phyloP scores from a whole-genome alignment of 37 sponge, comb jelly and placozoan species.

The Amphimedon queenslandica region DNA sequence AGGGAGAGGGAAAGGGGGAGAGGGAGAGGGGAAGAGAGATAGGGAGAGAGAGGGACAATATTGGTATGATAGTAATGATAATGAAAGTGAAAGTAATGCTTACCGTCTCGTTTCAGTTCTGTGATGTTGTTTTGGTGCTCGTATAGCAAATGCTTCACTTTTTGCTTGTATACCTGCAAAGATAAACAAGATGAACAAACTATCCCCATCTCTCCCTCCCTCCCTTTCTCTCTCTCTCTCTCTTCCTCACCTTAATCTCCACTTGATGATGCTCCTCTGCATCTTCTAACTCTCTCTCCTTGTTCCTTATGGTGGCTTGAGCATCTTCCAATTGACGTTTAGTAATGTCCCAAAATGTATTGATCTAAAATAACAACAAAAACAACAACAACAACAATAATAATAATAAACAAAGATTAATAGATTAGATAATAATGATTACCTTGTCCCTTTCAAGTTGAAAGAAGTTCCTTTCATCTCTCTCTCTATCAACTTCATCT shows the following conservation, averaged over 20 bases:
- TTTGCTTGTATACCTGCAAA: conserved; percentile 96
- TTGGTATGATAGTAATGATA: too few species aligned
- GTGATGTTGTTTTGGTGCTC: conserved; percentile 98
- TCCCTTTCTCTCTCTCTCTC: too few species aligned
- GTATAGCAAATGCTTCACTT: conserved; percentile 97
- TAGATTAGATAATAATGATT: neutral
- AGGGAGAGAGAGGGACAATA: too few species aligned
- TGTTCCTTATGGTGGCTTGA: conserved; percentile 73
- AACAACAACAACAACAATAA: neutral
- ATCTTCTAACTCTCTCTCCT: conserved; percentile 95
- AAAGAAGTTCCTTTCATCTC: conserved; percentile 95
- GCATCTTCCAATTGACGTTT: conserved; percentile 88
- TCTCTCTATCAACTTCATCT: conserved; percentile 94
- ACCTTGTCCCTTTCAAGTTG: conserved; percentile 98
- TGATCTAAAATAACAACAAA: neutral
- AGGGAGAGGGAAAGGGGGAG: too few species aligned
- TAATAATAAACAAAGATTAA: neutral
- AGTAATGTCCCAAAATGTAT: conserved; percentile 98
- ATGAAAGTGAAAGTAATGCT: too few species aligned
- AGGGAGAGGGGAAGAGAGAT: too few species aligned
- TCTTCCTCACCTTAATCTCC: conserved; percentile 90
- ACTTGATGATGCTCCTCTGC: conserved; percentile 97
- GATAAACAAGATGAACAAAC: neutral
- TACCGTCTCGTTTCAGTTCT: conserved; percentile 90
- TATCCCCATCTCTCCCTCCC: too few species aligned